A percentile compares a stretch with the other conserved stretches of the same genome.
These are phyloP conservation scores for Philopedon plagiatum DNA, from an alignment of 2,888 invertebrate species.

Conservation along the genomic window DNA sequence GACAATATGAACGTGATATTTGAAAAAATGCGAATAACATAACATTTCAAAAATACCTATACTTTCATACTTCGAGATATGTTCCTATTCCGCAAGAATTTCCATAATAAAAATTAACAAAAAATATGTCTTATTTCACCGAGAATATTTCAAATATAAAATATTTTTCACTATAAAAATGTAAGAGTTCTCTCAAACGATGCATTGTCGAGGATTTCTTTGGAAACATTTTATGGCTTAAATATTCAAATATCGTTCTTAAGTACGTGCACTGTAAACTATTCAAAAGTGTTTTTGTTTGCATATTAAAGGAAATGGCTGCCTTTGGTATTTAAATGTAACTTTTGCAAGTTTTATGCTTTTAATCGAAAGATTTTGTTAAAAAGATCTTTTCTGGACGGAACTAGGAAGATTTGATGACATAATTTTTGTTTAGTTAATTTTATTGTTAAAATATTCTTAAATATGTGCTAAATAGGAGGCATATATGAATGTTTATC, in stretches of 20 bases:
- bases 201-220: slow-evolving; percentile 17
- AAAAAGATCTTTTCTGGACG: background rate
- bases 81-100: background rate
- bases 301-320: slow-evolving; percentile 23
- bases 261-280: slow-evolving; percentile 18
- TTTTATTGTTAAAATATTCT: background rate
- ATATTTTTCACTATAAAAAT: slow-evolving; percentile 12
- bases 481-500: no score
- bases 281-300: slow-evolving; percentile 24
- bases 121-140: background rate
- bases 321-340: slow-evolving; percentile 20
- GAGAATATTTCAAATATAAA: background rate
- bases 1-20: no score
- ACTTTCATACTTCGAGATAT: background rate
- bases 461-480: no score
- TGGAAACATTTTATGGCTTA: slow-evolving; percentile 12
- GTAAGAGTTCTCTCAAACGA: slow-evolving; percentile 4
- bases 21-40: no score
- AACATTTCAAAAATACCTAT: background rate
- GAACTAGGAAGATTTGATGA: background rate
- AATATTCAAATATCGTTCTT: slow-evolving; percentile 25
- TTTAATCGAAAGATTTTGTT: background rate
- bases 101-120: background rate
- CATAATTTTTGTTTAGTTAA: background rate
- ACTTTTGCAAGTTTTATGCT: slow-evolving; percentile 5